Evolutionary conservation across 1,140 invertebrate genomes (phyloP).

Genomic region (Plutomurus gul): DNA sequence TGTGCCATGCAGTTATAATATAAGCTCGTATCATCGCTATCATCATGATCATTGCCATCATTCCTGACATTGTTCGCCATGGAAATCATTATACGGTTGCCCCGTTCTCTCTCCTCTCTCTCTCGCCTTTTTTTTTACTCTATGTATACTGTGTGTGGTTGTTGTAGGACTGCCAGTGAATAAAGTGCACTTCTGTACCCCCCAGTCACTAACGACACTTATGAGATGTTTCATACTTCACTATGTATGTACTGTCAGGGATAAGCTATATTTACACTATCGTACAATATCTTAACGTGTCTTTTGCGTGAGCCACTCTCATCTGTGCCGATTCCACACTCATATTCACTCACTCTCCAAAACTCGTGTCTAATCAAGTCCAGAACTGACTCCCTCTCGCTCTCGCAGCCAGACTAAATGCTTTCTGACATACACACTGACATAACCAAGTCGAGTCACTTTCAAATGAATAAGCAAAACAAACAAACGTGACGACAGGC

Average conservation of each 20-base stretch:
- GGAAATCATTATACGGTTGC: slow-evolving; percentile 20
- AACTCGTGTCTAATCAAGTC: slow-evolving; percentile 23
- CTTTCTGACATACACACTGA: not conserved
- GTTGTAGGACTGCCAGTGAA: not conserved
- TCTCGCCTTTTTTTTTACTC: not conserved
- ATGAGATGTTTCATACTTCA: not conserved
- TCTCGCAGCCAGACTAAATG: not conserved
- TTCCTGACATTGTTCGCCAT: slow-evolving; percentile 30
- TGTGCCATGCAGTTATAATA: slow-evolving; percentile 23
- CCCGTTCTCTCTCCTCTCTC: not conserved
- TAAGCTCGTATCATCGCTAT: slow-evolving; percentile 19
- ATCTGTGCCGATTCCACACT: not conserved
- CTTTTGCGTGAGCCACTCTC: not conserved
- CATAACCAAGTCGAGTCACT: not conserved
- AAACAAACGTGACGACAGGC: not conserved
- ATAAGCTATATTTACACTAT: slow-evolving; percentile 23
- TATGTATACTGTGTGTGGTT: not conserved
- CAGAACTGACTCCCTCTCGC: not conserved
- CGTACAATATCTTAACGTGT: slow-evolving; percentile 7
- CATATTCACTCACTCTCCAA: slow-evolving; percentile 23
- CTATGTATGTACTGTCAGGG: not conserved
- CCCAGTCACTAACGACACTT: not conserved
- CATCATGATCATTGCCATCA: slow-evolving; percentile 32
- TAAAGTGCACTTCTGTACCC: not conserved
- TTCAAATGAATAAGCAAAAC: not conserved